Evolutionary conservation across 2,888 invertebrate species (phyloP).

Genomic region (Eupithecia centaureata): DNA sequence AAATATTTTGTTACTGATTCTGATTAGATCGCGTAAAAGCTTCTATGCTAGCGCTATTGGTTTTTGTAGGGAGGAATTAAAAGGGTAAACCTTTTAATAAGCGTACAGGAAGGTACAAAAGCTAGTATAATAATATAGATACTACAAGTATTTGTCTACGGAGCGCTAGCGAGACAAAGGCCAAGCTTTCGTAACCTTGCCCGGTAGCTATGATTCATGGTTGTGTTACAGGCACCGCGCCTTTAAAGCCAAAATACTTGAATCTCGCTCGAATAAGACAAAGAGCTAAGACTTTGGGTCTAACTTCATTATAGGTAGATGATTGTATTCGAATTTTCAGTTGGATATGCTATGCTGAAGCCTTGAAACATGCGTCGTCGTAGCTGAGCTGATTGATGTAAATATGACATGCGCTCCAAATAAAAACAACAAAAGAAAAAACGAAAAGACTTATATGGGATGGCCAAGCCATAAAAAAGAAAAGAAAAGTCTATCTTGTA

Average conservation of each 20-base stretch:
- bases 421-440: not conserved
- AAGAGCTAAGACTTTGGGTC: conserved; percentile 5
- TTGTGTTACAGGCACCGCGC: conserved; percentile 26
- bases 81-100: too few relatives aligned
- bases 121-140: conserved; percentile 26
- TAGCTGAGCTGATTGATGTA: not conserved
- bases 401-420: not conserved
- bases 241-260: conserved; percentile 19
- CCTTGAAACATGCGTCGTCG: not conserved
- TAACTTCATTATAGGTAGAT: not conserved
- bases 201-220: conserved; percentile 54
- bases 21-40: not conserved
- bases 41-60: not conserved
- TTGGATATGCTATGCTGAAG: not conserved
- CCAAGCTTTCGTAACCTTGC: conserved; percentile 66
- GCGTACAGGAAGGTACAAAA: not conserved
- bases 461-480: not conserved
- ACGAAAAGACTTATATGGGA: not conserved
- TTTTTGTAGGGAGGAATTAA: not conserved
- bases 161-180: conserved; percentile 57
- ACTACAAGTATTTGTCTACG: conserved; percentile 47
- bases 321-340: not conserved
- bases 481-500: not conserved
- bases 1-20: not conserved
- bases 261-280: conserved; percentile 1